Conservation (phyloP, 2,113 vertebrate genomes). For the Carassius carassius region DNA sequence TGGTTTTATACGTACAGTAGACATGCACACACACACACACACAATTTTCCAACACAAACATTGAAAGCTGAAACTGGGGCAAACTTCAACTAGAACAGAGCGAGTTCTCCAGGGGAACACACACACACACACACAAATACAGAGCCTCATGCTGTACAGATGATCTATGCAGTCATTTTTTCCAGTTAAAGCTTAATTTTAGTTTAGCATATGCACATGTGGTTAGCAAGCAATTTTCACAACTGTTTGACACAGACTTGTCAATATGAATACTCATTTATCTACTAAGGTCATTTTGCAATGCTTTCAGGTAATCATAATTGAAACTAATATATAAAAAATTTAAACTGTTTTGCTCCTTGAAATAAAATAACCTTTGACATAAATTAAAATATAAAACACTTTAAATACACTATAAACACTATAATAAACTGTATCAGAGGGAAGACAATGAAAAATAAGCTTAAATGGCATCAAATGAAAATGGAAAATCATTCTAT, state of each 20-base stretch:
- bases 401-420: no score
- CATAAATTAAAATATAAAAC: background rate
- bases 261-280: background rate
- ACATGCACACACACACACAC: background rate
- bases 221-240: no score
- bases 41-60: background rate
- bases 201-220: background rate
- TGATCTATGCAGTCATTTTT: background rate
- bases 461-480: background rate
- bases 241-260: background rate
- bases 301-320: no score
- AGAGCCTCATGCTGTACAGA: background rate
- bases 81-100: constrained; percentile 77
- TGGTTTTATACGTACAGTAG: background rate
- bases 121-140: constrained; percentile 29
- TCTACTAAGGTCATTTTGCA: background rate
- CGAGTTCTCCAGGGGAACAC: constrained; percentile 62
- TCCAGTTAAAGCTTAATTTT: background rate
- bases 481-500: background rate
- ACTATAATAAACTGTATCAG: background rate
- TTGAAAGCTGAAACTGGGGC: constrained; percentile 70
- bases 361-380: background rate
- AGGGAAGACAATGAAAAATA: background rate
- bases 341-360: no score
- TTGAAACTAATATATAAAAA: background rate